Conservation (phyloP, 2,888 invertebrate genomes). For the Bellardia bayeri region DNA sequence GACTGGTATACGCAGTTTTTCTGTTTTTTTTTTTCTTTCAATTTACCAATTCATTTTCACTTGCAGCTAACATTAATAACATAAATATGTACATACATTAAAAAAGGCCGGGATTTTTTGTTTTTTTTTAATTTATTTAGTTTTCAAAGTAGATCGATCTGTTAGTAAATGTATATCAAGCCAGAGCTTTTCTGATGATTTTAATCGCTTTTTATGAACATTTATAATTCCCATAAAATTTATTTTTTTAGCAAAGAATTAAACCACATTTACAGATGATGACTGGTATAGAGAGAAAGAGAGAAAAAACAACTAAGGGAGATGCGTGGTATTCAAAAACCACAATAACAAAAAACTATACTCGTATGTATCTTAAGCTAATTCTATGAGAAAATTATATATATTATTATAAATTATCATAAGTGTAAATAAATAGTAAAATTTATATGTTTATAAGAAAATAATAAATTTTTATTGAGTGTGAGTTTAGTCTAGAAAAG, state of each 20-base stretch:
- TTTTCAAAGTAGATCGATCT: slow-evolving; percentile 66
- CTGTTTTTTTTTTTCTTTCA: not conserved
- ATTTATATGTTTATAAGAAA: slow-evolving; percentile 15
- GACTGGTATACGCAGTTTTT: slow-evolving; percentile 29
- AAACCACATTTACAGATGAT: slow-evolving; percentile 47
- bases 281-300: not conserved
- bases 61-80: slow-evolving; percentile 50
- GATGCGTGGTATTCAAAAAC: slow-evolving; percentile 66
- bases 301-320: slow-evolving; percentile 17
- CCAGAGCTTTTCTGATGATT: slow-evolving; percentile 42
- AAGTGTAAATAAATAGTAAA: not conserved
- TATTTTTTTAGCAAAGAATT: slow-evolving; percentile 46
- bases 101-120: slow-evolving; percentile 3
- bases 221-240: slow-evolving; percentile 62
- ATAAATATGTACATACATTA: slow-evolving; percentile 21
- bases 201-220: slow-evolving; percentile 47
- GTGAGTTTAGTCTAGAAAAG: not conserved
- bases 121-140: slow-evolving; percentile 24
- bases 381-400: slow-evolving; percentile 68
- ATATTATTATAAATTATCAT: too few relatives aligned
- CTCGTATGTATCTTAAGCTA: slow-evolving; percentile 38
- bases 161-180: slow-evolving; percentile 39
- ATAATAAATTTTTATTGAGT: slow-evolving; percentile 13
- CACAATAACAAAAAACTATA: slow-evolving; percentile 55
- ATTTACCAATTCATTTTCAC: slow-evolving; percentile 43